These are phyloP conservation scores for Chrysolina americana DNA, from an alignment of 2,888 invertebrate genomes.

Conservation along the genomic window DNA sequence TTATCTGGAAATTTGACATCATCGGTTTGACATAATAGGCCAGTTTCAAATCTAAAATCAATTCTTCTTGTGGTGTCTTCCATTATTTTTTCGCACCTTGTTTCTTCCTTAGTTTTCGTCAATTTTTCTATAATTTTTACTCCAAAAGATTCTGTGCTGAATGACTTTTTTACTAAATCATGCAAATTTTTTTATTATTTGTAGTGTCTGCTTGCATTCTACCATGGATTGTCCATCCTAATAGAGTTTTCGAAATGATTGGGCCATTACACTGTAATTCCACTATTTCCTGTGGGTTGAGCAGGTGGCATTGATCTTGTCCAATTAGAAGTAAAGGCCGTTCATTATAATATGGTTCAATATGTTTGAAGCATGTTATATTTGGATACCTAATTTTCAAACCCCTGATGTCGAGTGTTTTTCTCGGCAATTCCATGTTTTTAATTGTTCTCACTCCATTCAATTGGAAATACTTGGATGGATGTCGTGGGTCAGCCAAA, in stretches of 20 bases:
- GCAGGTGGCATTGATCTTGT: not conserved
- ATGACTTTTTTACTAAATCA: conserved; percentile 12
- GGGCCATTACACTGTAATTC: not conserved
- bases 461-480: not conserved
- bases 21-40: conserved; percentile 15
- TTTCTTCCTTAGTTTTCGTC: conserved; percentile 14
- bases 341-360: not conserved
- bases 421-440: not conserved
- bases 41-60: conserved; percentile 6
- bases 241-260: not conserved
- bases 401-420: not conserved
- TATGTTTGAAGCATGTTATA: not conserved
- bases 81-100: conserved; percentile 19
- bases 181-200: conserved; percentile 1
- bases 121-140: conserved; percentile 2
- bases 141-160: conserved; percentile 16
- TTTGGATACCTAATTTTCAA: not conserved
- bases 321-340: not conserved
- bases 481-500: not conserved
- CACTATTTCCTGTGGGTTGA: not conserved
- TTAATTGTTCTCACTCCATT: not conserved
- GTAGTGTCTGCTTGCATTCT: conserved; percentile 1
- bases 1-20: conserved; percentile 2
- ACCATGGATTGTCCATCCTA: not conserved
- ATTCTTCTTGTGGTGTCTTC: conserved; percentile 7